Percentiles rank a stretch among this genome's conserved stretches.
phyloP scores from a whole-genome alignment of 2,888 invertebrate genomes.

The Eilema sororculum region DNA sequence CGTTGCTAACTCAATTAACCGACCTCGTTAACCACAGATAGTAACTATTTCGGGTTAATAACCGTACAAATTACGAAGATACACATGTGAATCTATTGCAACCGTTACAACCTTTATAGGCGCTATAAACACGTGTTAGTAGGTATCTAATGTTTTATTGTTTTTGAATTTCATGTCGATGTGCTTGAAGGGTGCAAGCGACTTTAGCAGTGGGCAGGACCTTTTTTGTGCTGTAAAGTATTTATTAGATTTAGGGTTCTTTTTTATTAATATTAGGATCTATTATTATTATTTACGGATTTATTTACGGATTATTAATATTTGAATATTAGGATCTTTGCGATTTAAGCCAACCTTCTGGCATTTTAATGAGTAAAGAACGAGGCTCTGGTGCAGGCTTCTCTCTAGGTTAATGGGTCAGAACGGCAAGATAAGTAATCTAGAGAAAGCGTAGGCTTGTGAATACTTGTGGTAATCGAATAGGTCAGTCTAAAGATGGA shows the following conservation, averaged over 20 bases:
- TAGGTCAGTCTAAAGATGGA: too few relatives aligned
- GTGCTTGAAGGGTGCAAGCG: not conserved
- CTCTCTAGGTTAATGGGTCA: too few relatives aligned
- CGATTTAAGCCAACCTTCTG: too few relatives aligned
- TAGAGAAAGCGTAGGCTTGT: not conserved
- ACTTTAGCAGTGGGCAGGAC: too few relatives aligned
- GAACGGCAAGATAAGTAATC: not conserved
- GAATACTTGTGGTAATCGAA: too few relatives aligned
- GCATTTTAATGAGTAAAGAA: too few relatives aligned
- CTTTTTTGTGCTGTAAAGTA: too few relatives aligned
- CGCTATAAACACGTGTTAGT: not conserved
- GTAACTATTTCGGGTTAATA: constrained; percentile 40
- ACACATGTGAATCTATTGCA: constrained; percentile 17
- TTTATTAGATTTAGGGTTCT: not conserved
- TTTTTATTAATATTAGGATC: too few relatives aligned
- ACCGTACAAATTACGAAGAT: constrained; percentile 29
- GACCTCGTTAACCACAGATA: constrained; percentile 41
- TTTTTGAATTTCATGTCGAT: not conserved
- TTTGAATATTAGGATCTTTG: too few relatives aligned
- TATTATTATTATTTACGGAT: too few relatives aligned
- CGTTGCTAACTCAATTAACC: constrained; percentile 53
- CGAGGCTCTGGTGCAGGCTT: not conserved
- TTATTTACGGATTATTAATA: too few relatives aligned
- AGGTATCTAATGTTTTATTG: not conserved
- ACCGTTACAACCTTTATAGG: not conserved